Evolutionary conservation across 2,888 invertebrate species (phyloP).

Genomic region (Cynaeus angustus): DNA sequence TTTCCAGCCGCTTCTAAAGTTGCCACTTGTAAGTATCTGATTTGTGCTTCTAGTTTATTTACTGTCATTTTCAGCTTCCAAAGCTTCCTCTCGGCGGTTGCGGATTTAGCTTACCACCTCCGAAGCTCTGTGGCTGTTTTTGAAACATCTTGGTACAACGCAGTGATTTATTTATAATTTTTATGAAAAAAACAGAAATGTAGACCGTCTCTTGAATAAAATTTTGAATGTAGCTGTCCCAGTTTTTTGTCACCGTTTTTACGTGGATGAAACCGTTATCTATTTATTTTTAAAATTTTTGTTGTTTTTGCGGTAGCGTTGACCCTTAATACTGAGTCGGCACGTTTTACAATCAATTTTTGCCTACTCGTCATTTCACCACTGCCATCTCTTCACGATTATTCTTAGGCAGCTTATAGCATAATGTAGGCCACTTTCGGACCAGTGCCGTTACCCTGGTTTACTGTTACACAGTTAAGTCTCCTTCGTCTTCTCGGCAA

Average conservation of each 20-base stretch:
- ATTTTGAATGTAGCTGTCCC: no score
- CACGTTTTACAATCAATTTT: conserved; percentile 38
- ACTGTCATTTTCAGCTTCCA: no score
- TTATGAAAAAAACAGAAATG: no score
- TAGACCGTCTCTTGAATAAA: no score
- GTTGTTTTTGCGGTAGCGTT: conserved; percentile 29
- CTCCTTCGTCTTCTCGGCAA: conserved; percentile 20
- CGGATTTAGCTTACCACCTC: not conserved
- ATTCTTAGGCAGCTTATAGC: conserved; percentile 26
- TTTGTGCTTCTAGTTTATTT: no score
- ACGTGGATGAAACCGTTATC: conserved; percentile 5
- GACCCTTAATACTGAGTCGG: conserved; percentile 19
- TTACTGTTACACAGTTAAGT: conserved; percentile 60
- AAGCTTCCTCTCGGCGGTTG: not conserved
- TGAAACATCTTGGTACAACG: no score
- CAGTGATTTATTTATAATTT: no score
- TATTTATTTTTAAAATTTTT: not conserved
- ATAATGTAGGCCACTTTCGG: conserved; percentile 64
- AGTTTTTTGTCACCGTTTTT: not conserved
- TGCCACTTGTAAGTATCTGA: no score
- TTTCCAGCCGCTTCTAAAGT: no score
- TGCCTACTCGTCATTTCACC: conserved; percentile 29
- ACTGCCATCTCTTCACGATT: conserved; percentile 41
- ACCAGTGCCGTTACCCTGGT: conserved; percentile 62
- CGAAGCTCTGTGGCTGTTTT: not conserved